These are phyloP conservation scores for Graptemys geographica DNA, from an alignment of 2,797 vertebrate genomes.

Conservation along the genomic window DNA sequence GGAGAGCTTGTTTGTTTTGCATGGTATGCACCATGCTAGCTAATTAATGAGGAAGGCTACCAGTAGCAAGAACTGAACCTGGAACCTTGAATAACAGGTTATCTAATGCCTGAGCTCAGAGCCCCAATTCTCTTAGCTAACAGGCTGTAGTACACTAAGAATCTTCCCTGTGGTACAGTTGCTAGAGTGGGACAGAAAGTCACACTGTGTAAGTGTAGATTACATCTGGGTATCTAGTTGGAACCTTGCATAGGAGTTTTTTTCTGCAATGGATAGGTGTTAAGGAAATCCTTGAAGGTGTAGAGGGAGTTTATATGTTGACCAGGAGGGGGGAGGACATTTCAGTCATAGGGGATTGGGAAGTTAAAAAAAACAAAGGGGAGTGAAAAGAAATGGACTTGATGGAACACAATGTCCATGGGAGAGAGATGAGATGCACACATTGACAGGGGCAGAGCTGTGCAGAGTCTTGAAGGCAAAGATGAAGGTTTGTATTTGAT, in stretches of 20 bases:
- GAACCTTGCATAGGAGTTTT: background rate
- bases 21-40: background rate
- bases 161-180: background rate
- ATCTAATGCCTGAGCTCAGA: fast-evolving
- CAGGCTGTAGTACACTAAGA: background rate
- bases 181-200: background rate
- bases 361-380: background rate
- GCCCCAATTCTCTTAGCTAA: background rate
- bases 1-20: background rate
- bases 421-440: background rate
- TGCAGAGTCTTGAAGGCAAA: background rate
- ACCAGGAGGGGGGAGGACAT: background rate
- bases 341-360: background rate
- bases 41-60: background rate
- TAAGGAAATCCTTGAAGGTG: background rate
- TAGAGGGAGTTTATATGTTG: background rate
- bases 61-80: background rate
- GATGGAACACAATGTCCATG: background rate
- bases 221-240: background rate
- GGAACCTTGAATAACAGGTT: background rate
- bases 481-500: background rate
- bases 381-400: background rate
- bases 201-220: background rate
- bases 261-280: background rate
- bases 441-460: background rate